Evolutionary conservation across 2,797 vertebrate genomes (phyloP).

Genomic region (Peromyscus aztecus): DNA sequence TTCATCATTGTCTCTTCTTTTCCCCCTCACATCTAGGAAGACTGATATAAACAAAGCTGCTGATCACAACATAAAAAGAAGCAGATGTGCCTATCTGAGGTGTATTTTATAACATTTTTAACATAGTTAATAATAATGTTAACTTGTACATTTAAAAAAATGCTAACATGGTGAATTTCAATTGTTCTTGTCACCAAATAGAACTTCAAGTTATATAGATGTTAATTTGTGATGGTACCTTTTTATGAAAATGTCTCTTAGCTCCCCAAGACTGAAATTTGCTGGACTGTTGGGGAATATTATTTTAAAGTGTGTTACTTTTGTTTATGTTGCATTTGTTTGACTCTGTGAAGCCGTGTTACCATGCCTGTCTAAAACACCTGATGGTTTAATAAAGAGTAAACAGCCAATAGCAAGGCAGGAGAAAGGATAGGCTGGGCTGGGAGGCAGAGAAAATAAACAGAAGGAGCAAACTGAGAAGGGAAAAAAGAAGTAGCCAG

Average conservation of each 20-base stretch:
- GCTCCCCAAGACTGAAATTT: neutral
- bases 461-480: no score
- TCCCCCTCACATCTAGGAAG: neutral
- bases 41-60: neutral
- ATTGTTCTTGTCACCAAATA: neutral
- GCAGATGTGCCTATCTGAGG: no score
- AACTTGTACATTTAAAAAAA: neutral
- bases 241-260: neutral
- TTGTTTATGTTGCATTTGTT: no score
- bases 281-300: no score
- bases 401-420: no score
- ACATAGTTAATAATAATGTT: neutral
- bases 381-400: no score
- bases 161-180: neutral
- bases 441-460: no score
- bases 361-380: no score
- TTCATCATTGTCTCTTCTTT: neutral
- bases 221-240: neutral
- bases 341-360: no score
- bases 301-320: no score
- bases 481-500: no score
- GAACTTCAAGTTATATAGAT: neutral
- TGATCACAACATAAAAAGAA: neutral
- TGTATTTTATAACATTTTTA: neutral
- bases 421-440: no score